Evolutionary conservation across 2,888 invertebrate genomes (phyloP).

Genomic region (Conus canariensis): DNA sequence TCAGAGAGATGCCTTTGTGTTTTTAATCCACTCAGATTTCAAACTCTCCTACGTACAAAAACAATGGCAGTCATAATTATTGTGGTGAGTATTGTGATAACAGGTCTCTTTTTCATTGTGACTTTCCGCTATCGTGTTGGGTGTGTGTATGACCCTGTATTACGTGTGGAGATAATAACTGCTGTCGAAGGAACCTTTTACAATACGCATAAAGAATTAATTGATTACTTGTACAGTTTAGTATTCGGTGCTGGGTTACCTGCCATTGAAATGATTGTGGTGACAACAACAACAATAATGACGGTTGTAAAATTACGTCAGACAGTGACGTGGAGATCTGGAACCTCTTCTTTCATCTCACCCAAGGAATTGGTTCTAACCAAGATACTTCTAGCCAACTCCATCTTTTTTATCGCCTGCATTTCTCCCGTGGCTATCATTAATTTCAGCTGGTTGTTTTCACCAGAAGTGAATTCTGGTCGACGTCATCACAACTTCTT

Average conservation of each 20-base stretch:
- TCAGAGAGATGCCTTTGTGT: background rate
- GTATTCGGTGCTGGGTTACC: background rate
- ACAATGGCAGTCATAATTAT: background rate
- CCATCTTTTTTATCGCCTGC: constrained; percentile 7
- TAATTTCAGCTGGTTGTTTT: background rate
- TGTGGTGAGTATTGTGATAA: background rate
- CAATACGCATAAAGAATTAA: background rate
- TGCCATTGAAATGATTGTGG: background rate
- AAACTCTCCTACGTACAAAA: background rate
- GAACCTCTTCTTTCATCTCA: background rate
- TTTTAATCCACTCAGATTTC: background rate
- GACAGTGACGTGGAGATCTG: background rate
- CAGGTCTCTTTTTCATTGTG: background rate
- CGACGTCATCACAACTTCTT: background rate
- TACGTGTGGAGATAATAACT: background rate
- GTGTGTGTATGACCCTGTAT: background rate
- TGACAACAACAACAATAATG: background rate
- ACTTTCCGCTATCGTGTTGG: background rate
- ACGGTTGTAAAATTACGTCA: background rate
- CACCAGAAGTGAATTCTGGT: background rate
- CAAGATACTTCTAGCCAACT: background rate
- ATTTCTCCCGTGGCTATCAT: background rate
- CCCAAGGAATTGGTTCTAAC: background rate
- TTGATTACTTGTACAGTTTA: too few species aligned
- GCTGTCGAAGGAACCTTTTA: background rate